Percentiles rank a stretch among this genome's conserved stretches.
These are phyloP conservation scores for Gymnocypris eckloni DNA, from an alignment of 2,797 vertebrate species.

Conservation along the genomic window DNA sequence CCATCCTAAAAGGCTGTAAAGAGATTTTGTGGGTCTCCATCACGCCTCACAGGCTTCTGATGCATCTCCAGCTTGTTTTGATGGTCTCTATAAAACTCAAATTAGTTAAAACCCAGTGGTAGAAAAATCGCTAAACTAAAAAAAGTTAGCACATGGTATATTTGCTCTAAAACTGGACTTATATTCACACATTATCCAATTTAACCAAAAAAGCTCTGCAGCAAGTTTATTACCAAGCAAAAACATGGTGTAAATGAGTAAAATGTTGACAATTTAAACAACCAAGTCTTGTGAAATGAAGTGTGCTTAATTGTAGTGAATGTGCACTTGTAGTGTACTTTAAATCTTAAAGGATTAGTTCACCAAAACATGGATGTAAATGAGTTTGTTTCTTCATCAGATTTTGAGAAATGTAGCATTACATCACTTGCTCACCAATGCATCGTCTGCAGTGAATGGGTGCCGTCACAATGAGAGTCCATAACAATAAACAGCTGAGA, in stretches of 20 bases:
- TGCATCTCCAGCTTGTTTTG: slow-evolving; percentile 51
- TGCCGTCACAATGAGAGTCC: neutral
- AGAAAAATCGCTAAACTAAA: neutral
- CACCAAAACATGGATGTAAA: neutral
- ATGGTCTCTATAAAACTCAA: slow-evolving; percentile 65
- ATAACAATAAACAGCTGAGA: neutral
- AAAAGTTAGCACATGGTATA: neutral
- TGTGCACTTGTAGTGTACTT: neutral
- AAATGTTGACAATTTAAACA: neutral
- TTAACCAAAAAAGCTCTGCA: neutral
- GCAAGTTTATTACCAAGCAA: neutral
- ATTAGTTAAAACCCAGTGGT: slow-evolving; percentile 63
- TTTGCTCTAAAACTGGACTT: neutral
- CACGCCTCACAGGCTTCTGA: slow-evolving; percentile 62
- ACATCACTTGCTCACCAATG: neutral
- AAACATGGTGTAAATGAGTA: too few species aligned
- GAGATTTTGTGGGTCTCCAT: slow-evolving; percentile 60
- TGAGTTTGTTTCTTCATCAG: neutral
- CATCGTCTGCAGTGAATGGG: neutral
- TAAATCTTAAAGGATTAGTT: neutral
- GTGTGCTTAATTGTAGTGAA: too few species aligned
- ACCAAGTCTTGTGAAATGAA: neutral
- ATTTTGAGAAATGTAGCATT: neutral
- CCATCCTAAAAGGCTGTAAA: slow-evolving; percentile 65
- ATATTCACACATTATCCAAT: neutral